Conservation (phyloP, 2,797 vertebrate species). For the Pseudocheirus occidentalis region DNA sequence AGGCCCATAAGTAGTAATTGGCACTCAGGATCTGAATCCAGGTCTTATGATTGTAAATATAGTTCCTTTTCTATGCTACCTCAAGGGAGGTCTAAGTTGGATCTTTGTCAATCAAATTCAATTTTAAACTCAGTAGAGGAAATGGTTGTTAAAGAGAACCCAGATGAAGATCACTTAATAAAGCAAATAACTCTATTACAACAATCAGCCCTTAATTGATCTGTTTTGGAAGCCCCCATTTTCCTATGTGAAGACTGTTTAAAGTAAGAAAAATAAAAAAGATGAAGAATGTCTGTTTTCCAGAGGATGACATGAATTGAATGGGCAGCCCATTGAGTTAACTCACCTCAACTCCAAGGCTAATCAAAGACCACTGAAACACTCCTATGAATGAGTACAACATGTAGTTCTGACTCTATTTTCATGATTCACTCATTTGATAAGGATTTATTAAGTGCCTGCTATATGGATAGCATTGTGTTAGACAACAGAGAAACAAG, state of each 20-base stretch:
- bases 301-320: not conserved
- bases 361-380: not conserved
- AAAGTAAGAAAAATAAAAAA: not conserved
- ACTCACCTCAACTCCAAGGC: not conserved
- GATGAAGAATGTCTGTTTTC: not conserved
- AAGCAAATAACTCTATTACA: conserved; percentile 7
- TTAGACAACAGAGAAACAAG: not conserved
- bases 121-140: not conserved
- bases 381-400: no score
- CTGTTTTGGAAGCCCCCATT: not conserved
- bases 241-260: conserved; percentile 7
- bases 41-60: not conserved
- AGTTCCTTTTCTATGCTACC: not conserved
- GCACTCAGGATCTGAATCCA: not conserved
- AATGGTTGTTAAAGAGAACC: conserved; percentile 11
- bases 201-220: conserved; percentile 3
- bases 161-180: not conserved
- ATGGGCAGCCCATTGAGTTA: not conserved
- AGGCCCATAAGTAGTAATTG: not conserved
- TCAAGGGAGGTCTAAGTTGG: not conserved
- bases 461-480: not conserved
- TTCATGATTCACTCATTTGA: not conserved
- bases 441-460: not conserved
- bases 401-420: no score
- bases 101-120: conserved; percentile 6